Percentiles rank a stretch among this genome's conserved stretches.
phyloP scores from a whole-genome alignment of 2,113 vertebrate genomes.

The Hoplias malabaricus region DNA sequence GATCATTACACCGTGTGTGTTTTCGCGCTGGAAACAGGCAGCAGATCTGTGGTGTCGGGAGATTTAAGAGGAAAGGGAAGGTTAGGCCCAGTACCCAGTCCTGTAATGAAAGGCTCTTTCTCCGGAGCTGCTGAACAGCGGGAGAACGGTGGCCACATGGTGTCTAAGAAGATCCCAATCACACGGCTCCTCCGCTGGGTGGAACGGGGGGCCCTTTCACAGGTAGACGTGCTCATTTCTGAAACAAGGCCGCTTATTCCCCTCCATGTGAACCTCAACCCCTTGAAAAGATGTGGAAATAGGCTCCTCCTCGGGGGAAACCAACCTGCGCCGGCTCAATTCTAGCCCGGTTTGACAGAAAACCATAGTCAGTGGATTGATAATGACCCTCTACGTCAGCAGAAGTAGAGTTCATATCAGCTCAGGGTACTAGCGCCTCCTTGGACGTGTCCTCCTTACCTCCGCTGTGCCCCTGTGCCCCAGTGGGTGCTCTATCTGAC shows the following conservation, averaged over 20 bases:
- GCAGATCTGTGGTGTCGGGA: background rate
- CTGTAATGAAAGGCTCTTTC: background rate
- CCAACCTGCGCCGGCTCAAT: slow-evolving; percentile 29
- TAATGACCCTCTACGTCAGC: slow-evolving; percentile 2
- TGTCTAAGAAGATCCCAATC: slow-evolving; percentile 25
- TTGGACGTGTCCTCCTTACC: slow-evolving; percentile 5
- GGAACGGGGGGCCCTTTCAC: background rate
- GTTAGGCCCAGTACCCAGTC: background rate
- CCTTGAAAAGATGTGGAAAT: slow-evolving; percentile 57
- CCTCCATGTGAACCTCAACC: slow-evolving; percentile 46
- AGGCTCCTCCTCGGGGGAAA: slow-evolving; percentile 52
- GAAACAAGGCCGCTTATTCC: slow-evolving; percentile 53
- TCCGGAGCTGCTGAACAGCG: background rate
- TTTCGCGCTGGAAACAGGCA: background rate
- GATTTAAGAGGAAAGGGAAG: background rate
- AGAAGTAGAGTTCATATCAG: slow-evolving; percentile 33
- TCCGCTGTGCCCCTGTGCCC: background rate
- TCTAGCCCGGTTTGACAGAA: slow-evolving; percentile 50
- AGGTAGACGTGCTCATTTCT: slow-evolving; percentile 44
- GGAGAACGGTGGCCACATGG: background rate
- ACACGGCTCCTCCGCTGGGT: slow-evolving; percentile 19
- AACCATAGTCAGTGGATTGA: slow-evolving; percentile 31
- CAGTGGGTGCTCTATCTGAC: background rate
- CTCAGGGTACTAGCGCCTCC: background rate
- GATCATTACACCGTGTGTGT: background rate